Conservation (phyloP, 2,888 invertebrate genomes). For the Alsophila aescularia region DNA sequence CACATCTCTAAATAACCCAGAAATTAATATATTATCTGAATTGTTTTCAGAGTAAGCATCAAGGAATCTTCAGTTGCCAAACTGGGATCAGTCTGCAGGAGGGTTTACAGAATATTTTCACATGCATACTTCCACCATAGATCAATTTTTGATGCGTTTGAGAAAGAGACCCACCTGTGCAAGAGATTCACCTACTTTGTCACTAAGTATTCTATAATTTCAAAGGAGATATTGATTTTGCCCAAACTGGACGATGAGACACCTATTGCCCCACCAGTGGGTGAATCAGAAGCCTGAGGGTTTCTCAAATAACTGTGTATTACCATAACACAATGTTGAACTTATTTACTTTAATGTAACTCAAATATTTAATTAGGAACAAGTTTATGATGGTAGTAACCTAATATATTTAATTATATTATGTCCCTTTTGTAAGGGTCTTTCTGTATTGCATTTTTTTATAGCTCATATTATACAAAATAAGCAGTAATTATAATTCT, state of each 20-base stretch:
- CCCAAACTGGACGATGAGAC: constrained; percentile 95
- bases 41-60: constrained; percentile 94
- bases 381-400: neutral
- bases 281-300: constrained; percentile 80
- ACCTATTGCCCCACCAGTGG: constrained; percentile 81
- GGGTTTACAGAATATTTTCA: constrained; percentile 99
- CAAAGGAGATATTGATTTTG: constrained; percentile 98
- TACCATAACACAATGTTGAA: constrained; percentile 30
- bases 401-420: too few species aligned
- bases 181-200: constrained; percentile 98
- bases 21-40: neutral
- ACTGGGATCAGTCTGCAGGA: constrained; percentile 98
- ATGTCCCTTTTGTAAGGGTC: neutral
- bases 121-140: constrained; percentile 99
- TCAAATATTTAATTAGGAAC: constrained; percentile 22
- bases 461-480: neutral
- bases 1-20: too few species aligned
- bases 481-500: neutral
- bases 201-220: constrained; percentile 99
- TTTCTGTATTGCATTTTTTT: neutral
- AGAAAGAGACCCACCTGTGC: constrained; percentile 97
- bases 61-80: constrained; percentile 99
- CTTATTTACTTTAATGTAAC: constrained; percentile 21
- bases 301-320: constrained; percentile 43
- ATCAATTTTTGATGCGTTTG: constrained; percentile 98